Evolutionary conservation across 2,888 invertebrate species (phyloP).

Genomic region (Torymus texanus): DNA sequence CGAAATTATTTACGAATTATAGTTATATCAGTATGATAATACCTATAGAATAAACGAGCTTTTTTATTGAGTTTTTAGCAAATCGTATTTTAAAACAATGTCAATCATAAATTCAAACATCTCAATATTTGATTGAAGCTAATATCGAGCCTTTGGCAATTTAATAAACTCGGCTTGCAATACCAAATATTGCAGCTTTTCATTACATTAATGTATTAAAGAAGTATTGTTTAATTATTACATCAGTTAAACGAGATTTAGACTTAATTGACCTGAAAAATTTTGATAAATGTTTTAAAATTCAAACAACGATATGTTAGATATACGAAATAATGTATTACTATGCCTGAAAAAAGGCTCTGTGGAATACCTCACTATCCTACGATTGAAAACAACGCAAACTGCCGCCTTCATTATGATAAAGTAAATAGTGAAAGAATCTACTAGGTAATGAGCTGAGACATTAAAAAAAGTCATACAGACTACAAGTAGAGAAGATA

Average conservation of each 20-base stretch:
- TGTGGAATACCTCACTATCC: conserved; percentile 49
- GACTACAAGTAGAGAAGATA: conserved; percentile 30
- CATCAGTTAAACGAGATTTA: conserved; percentile 33
- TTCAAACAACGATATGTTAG: conserved; percentile 53
- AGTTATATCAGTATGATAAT: conserved; percentile 39
- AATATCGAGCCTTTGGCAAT: conserved; percentile 23
- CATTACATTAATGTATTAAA: conserved; percentile 35
- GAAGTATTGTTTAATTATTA: conserved; percentile 36
- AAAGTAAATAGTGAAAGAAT: conserved; percentile 39
- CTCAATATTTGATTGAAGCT: conserved; percentile 22
- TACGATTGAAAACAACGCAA: conserved; percentile 50
- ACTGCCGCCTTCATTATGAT: conserved; percentile 54
- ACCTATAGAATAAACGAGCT: conserved; percentile 33
- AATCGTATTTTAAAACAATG: conserved; percentile 35
- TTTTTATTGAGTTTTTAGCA: conserved; percentile 47
- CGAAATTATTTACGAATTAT: conserved; percentile 39
- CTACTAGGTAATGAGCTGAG: conserved; percentile 20
- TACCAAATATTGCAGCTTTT: conserved; percentile 27
- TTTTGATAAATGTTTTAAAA: conserved; percentile 52
- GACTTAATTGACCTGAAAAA: conserved; percentile 39
- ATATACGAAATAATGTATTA: conserved; percentile 37
- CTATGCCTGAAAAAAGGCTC: conserved; percentile 35
- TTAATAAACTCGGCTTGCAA: conserved; percentile 31
- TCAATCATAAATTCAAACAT: conserved; percentile 31
- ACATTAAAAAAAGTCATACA: conserved; percentile 20